Base-by-base conservation (phyloP, 2,888 invertebrate species). In the Galeruca laticollis region DNA sequence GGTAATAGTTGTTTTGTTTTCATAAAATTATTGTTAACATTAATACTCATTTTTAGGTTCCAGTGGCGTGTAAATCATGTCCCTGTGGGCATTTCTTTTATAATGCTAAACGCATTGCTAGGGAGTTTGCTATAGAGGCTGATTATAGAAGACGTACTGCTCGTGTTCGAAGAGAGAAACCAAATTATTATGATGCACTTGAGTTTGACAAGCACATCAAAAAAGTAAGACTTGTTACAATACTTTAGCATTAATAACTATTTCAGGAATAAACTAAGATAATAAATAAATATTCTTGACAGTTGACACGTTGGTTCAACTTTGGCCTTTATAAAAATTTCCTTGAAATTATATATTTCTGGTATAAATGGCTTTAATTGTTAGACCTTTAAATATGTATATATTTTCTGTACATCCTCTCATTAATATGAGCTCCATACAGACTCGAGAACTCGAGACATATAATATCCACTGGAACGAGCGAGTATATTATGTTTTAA, bases 41-140 rank as follows among this genome's bases (percentile, higher is more conserved):
- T 33, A 26, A n/a, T 56, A 9, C 21, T 21, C 40, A 49, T 69
- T 72, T 69, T 57, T 70, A 94, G 94, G 93, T 94, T 71, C 94
- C 94, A 1, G 94, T 94, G 26, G 94, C 94, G 0, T 93, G 94
- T 33, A 95, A 94, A 83, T 89, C 93, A 0, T 95, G 95, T 82
- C 92, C 92, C 54, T 95, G 94, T 81, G 94, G 94, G 0, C 92
- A 94, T 84, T 91, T 92, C 4, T 94, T 94, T 86, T 93, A 93
- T 80, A 89, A 91, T 76, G 88, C 92, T 0, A 88, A 93, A 2
- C 87, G 91, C 60, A 87, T 83, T 54, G 83, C 82, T 76, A 86
- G 83, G 81, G 86, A 82, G 52, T 76, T 87, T 57, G 88, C 88
- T 0, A 87, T 85, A 0, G 88, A 87, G 15, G 88, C 87, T 69